Base-by-base conservation (phyloP, 2,888 invertebrate species). In the Zootermopsis nevadensis region DNA sequence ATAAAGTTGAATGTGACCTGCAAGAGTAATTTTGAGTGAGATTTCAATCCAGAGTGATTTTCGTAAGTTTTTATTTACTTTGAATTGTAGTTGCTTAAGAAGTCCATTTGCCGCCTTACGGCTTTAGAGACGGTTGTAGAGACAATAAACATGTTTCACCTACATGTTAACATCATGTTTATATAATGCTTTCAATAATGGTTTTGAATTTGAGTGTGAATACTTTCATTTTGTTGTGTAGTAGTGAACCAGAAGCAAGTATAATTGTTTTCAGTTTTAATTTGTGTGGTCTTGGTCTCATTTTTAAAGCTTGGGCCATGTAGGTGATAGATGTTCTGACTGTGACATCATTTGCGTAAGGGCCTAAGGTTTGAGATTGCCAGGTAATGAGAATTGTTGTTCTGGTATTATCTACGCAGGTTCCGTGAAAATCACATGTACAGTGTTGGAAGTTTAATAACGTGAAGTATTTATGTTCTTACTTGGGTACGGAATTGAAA, bases 361-460 rank as follows among this genome's bases (percentile, higher is more conserved):
- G 60, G 60, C n/a, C 60, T 60, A 60, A 60, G n/a, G 27, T 60
- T 60, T 55, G 60, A 27, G n/a, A 60, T n/a, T 60, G 60, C 60
- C 60, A 60, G 60, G 60, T 10, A 60, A 12, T 42, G 42, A 12
- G 42, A 6, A 1, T 10, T 15, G 15, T 42, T 12, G 12, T 48
- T 15, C 19, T 15, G 3, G 19, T 48, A 19, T 48, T 1, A 19
- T 1, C 3, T 48, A 48, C 48, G 15, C 19, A 19, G 15, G 12
- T 19, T 15, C 19, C 38, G 15, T 48, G 15, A 12, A 48, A 48
- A 48, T 48, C 15, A 48, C 48, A 1, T 48, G 19, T 48, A 1
- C 19, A 48, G 15, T 48, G 19, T 48, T 48, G 48, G 15, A 48
- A n/a, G n/a, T n/a, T n/a, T n/a, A n/a, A n/a, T n/a, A n/a, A n/a